These are phyloP conservation scores for Zaprionus tsacasi DNA, from an alignment of 1,140 invertebrate genomes.

Conservation along the genomic window DNA sequence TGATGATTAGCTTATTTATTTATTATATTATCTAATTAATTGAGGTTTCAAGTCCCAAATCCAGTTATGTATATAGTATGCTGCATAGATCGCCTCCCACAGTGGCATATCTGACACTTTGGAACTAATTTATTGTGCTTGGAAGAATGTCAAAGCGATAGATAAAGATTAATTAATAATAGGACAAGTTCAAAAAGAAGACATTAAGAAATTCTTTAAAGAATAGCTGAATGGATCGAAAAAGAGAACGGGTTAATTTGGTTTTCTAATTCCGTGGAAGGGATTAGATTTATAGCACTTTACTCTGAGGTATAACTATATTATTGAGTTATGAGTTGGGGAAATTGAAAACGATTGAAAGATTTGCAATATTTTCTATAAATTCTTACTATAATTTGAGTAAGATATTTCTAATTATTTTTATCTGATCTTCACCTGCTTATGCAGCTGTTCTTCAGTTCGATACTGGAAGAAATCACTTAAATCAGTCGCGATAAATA, in stretches of 20 bases:
- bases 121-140: slow-evolving; percentile 28
- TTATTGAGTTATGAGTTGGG: background rate
- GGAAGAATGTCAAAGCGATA: slow-evolving; percentile 17
- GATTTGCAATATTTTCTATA: background rate
- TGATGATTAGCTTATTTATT: slow-evolving; percentile 16
- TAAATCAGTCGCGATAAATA: slow-evolving; percentile 18
- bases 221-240: slow-evolving; percentile 3
- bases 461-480: slow-evolving; percentile 8
- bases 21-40: slow-evolving; percentile 25
- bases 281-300: background rate
- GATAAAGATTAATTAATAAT: slow-evolving; percentile 23
- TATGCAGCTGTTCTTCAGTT: background rate
- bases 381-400: no score
- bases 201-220: slow-evolving; percentile 24
- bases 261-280: slow-evolving; percentile 4
- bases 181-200: slow-evolving; percentile 31
- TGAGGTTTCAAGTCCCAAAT: slow-evolving; percentile 8
- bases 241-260: slow-evolving; percentile 27
- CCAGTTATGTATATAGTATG: background rate
- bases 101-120: slow-evolving; percentile 29
- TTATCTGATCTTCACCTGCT: background rate
- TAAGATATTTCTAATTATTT: background rate
- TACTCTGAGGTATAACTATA: background rate
- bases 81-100: slow-evolving; percentile 26
- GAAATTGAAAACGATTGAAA: background rate